Conservation (phyloP, 2,113 vertebrate species). For the Callionymus lyra region DNA sequence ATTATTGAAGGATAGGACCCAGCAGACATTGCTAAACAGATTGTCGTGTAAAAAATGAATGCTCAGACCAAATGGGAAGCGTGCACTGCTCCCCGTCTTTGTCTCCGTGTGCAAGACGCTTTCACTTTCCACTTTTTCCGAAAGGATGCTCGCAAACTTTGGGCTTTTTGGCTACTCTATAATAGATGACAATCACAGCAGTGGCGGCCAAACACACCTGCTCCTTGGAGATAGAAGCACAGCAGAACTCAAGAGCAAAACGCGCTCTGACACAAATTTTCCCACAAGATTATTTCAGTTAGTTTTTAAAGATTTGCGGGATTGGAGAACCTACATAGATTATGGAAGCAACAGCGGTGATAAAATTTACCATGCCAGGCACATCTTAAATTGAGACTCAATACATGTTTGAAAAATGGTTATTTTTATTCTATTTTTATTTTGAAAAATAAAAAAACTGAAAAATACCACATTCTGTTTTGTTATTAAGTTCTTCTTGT, state of each 20-base stretch:
- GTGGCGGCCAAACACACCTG: slow-evolving; percentile 47
- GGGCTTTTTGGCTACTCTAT: slow-evolving; percentile 43
- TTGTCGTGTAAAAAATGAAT: slow-evolving; percentile 58
- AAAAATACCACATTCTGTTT: no score
- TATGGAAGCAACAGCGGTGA: slow-evolving; percentile 10
- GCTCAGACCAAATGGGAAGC: slow-evolving; percentile 36
- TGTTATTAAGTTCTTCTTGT: no score
- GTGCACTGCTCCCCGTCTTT: slow-evolving; percentile 2
- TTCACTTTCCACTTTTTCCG: slow-evolving; percentile 18
- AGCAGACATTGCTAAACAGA: slow-evolving; percentile 57
- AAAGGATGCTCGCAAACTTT: slow-evolving; percentile 32
- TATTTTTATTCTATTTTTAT: no score
- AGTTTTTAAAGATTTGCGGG: slow-evolving; percentile 26
- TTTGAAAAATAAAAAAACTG: no score
- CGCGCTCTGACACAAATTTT: slow-evolving; percentile 28
- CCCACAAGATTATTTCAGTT: slow-evolving; percentile 24
- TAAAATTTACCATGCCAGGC: no score
- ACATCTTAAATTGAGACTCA: no score
- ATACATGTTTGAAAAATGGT: no score
- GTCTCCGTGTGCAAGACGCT: slow-evolving; percentile 1
- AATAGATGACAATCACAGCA: slow-evolving; percentile 55
- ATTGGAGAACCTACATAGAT: slow-evolving; percentile 27
- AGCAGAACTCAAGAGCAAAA: slow-evolving; percentile 25
- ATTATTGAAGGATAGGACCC: slow-evolving; percentile 62
- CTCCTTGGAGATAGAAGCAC: slow-evolving; percentile 40